Base-by-base conservation (phyloP, 2,888 invertebrate species). In the Drosophila suboccidentalis region DNA sequence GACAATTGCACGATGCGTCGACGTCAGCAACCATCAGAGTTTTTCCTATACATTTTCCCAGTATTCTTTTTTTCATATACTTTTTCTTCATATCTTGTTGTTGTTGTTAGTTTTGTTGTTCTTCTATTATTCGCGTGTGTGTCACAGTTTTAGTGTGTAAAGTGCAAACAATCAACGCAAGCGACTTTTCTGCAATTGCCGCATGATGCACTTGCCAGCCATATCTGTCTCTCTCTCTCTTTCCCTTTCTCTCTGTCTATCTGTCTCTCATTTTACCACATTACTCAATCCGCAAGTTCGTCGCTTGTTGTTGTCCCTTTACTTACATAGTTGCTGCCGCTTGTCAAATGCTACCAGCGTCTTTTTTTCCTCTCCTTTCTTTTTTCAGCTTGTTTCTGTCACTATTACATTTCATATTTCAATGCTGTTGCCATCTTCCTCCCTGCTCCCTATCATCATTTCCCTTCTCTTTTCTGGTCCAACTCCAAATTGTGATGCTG, bases 91-190 rank as follows among this genome's bases (percentile, higher is more conserved):
- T 39, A 5, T 17, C 4, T 38, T 29, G 10, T 39, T 47, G 10
- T 39, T 47, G 10, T 43, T 22, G 32, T 38, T 38, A 32, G 11
- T 29, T 68, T 43, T 63, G 3, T 67, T 54, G 26, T 61, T 60
- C 32, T 50, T 60, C 41, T 51, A 22, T 44, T 61, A 50, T 57
- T 47, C 44, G 39, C 50, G 63, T 57, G 69, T 80, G 71, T 85
- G 78, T 75, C 76, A 67, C 65, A 78, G 73, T 84, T 87, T 78
- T 74, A 80, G 85, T 85, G 87, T 82, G 76, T 70, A 82, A 87
- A 84, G 87, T 84, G 84, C 84, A 84, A 84, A 84, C 87, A 84
- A 84, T 84, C 87, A 87, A 85, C 87, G 78, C 85, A 58, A 82
- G 85, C 87, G 87, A 85, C 76, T 87, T 84, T 57, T 70, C 72